Base-by-base conservation (phyloP, 2,797 vertebrate species). In the Peromyscus attwateri region DNA sequence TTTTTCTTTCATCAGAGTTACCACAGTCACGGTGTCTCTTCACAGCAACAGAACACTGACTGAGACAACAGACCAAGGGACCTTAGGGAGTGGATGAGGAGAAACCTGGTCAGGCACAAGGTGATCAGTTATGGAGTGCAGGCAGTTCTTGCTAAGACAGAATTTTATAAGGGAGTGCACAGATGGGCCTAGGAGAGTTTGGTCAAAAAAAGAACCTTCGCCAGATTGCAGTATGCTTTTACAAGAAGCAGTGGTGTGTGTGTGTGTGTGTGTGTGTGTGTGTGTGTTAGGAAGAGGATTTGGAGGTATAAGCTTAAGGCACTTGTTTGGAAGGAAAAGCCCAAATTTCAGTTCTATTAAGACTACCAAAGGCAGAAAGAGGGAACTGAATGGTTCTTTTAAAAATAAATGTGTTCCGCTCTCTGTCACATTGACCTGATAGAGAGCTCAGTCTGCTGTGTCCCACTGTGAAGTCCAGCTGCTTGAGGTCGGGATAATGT, bases 371-470 rank as follows among this genome's bases (percentile, higher is more conserved):
- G 71, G 9, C 75, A 60, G 62, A 87, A 81, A 93, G 31, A 92
- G 68, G 7, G 13, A 92, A 82, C 71, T 43, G 27, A 90, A n/a
- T 87, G 93, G 29, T 95, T 31, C 80, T 94, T 91, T 93, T 92
- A 9, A 68, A 92, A 96, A 91, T 11, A 37, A 97, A 7, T 80
- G 46, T n/a, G 71, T 87, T 89, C 57, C 83, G 34, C 73, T 84
- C 97, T 68, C 82, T 96, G 92, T 94, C 64, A 40, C 27, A 25
- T 34, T 89, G 96, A 95, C 94, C 93, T 19, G 40, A 64, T 90
- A 55, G 55, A 55, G 55, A 21, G 57, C 76, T 95, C 12, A 25
- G 0, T 81, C 79, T 64, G 49, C 83, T 34, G 68, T 89, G 57
- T 3, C 14, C 34, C 17, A 34, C 76, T 88, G n/a, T 52, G 80